phyloP scores from a whole-genome alignment of 2,113 vertebrate species.

The Gymnorhina tibicen region DNA sequence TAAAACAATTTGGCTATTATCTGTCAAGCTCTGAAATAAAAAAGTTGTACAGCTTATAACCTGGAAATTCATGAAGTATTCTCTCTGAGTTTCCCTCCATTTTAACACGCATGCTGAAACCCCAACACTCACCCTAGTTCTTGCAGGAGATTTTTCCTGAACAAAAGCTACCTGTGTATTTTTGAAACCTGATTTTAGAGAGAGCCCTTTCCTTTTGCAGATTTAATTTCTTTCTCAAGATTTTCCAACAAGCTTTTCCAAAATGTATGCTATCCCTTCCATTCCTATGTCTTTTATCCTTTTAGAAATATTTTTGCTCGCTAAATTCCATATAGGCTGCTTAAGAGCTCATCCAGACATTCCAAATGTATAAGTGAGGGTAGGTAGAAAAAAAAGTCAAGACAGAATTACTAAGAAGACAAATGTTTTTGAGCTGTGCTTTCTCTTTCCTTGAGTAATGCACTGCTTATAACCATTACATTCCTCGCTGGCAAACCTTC shows the following conservation, averaged over 20 bases:
- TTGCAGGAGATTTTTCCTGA: neutral
- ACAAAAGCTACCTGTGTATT: neutral
- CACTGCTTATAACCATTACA: neutral
- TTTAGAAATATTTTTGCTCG: neutral
- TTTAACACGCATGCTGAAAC: neutral
- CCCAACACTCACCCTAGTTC: neutral
- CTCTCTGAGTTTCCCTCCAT: neutral
- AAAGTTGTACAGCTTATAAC: neutral
- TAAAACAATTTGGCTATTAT: neutral
- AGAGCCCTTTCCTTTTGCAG: neutral
- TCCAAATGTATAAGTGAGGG: neutral
- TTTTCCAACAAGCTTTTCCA: neutral
- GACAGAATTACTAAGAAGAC: neutral
- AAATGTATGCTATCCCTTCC: neutral
- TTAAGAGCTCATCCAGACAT: neutral
- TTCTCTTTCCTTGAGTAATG: neutral
- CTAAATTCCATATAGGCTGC: neutral
- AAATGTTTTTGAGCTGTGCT: neutral
- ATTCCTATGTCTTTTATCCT: neutral
- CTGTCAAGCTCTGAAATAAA: neutral
- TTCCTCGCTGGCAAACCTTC: neutral
- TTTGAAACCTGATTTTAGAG: neutral
- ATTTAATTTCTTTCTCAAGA: neutral
- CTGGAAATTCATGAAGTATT: neutral
- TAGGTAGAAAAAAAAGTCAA: neutral